These are phyloP conservation scores for Trichomycterus rosablanca DNA, from an alignment of 2,113 vertebrate species.

Conservation along the genomic window DNA sequence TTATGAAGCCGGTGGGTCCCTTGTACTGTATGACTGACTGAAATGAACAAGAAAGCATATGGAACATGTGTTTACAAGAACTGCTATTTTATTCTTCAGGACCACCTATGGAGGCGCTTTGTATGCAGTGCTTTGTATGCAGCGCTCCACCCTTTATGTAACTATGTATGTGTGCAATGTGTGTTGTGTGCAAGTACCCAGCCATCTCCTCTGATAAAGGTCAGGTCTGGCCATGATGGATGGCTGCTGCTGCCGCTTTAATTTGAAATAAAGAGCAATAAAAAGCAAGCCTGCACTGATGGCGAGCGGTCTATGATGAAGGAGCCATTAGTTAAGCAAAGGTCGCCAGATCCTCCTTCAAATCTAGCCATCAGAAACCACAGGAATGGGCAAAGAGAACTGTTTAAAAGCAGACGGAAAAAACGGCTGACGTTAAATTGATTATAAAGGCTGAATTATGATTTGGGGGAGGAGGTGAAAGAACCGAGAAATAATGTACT, in stretches of 20 bases:
- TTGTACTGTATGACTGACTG: too few species aligned
- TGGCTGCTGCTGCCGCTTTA: constrained; percentile 63
- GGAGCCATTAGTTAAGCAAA: constrained; percentile 76
- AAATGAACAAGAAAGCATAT: too few species aligned
- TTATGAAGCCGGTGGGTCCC: not conserved
- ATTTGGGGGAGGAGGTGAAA: constrained; percentile 41
- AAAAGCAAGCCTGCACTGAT: constrained; percentile 53
- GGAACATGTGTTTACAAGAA: too few species aligned
- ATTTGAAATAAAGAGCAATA: constrained; percentile 74
- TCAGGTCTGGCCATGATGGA: constrained; percentile 62
- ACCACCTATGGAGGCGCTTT: not conserved
- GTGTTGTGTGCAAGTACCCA: constrained; percentile 48
- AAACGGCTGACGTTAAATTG: too few species aligned
- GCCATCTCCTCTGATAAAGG: constrained; percentile 69
- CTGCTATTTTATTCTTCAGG: constrained; percentile 4
- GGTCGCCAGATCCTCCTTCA: constrained; percentile 69
- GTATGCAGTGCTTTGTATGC: not conserved
- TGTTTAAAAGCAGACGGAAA: constrained; percentile 33
- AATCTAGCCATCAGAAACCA: constrained; percentile 56
- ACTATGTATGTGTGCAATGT: constrained; percentile 9
- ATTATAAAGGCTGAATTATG: not conserved
- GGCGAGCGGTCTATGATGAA: constrained; percentile 51
- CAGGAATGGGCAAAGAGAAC: constrained; percentile 42
- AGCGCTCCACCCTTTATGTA: not conserved
- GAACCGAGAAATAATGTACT: not conserved